A percentile compares a stretch with the other conserved stretches of the same genome.
Conservation (phyloP, 2,888 invertebrate species). For the Caenorhabditis doughertyi region DNA sequence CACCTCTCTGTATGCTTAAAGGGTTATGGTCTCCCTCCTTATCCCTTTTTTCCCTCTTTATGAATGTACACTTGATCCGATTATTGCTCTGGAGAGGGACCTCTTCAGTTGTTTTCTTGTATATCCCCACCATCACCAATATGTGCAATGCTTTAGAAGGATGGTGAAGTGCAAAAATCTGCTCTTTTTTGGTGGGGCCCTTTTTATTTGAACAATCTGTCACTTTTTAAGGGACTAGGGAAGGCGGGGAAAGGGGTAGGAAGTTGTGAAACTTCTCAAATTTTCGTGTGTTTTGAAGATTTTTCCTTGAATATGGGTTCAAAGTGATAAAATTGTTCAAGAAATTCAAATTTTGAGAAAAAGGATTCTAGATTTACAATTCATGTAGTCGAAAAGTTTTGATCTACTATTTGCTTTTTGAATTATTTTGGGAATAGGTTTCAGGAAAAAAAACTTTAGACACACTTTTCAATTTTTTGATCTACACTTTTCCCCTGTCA, state of each 20-base stretch:
- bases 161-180: conserved; percentile 27
- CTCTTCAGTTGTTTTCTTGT: conserved; percentile 29
- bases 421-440: too few species aligned
- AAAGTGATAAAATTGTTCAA: too few species aligned
- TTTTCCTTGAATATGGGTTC: too few species aligned
- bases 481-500: too few species aligned
- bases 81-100: conserved; percentile 4
- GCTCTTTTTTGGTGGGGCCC: neutral
- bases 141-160: neutral
- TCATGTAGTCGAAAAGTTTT: too few species aligned
- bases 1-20: conserved; percentile 15
- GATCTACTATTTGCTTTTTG: too few species aligned
- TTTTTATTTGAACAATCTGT: conserved; percentile 49
- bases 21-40: conserved; percentile 4
- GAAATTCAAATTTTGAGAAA: too few species aligned
- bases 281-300: neutral
- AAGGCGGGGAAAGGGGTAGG: neutral
- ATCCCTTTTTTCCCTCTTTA: too few species aligned
- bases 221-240: neutral
- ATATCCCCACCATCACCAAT: neutral
- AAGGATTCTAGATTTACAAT: too few species aligned
- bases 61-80: conserved; percentile 45
- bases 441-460: too few species aligned
- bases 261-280: neutral
- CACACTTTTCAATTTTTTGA: too few species aligned